phyloP scores from a whole-genome alignment of 2,797 vertebrate species.

The Naso thynnoides region DNA sequence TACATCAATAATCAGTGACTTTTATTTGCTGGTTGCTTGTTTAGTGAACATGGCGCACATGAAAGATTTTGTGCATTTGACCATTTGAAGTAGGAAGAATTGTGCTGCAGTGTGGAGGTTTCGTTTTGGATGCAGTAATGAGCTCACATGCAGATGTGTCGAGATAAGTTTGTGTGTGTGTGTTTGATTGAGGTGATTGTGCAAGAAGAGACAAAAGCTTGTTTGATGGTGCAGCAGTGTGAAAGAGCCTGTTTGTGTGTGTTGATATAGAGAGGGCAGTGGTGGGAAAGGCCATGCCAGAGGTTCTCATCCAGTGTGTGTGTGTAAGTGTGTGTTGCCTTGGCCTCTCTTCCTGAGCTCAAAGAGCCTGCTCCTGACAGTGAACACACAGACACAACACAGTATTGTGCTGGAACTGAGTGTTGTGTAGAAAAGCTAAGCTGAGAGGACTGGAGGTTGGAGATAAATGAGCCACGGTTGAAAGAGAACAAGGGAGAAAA shows the following conservation, averaged over 20 bases:
- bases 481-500: constrained; percentile 34
- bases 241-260: constrained; percentile 74
- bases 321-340: constrained; percentile 46
- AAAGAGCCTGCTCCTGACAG: constrained; percentile 66
- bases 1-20: constrained; percentile 7
- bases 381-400: constrained; percentile 75
- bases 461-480: constrained; percentile 56
- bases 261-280: constrained; percentile 73
- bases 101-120: constrained; percentile 18
- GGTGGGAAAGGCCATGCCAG: constrained; percentile 81
- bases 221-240: constrained; percentile 68
- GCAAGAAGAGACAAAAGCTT: constrained; percentile 66
- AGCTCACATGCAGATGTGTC: constrained; percentile 55
- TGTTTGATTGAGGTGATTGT: constrained; percentile 33
- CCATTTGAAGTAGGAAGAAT: constrained; percentile 31
- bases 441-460: constrained; percentile 43
- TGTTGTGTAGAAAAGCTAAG: constrained; percentile 45
- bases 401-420: constrained; percentile 57
- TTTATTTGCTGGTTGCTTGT: constrained; percentile 18
- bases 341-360: constrained; percentile 76
- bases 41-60: background rate
- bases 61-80: constrained; percentile 25
- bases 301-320: constrained; percentile 78
- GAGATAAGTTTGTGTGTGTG: constrained; percentile 41
- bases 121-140: constrained; percentile 61